phyloP scores from a whole-genome alignment of 1,140 invertebrate genomes.

The Euglossa dilemma region DNA sequence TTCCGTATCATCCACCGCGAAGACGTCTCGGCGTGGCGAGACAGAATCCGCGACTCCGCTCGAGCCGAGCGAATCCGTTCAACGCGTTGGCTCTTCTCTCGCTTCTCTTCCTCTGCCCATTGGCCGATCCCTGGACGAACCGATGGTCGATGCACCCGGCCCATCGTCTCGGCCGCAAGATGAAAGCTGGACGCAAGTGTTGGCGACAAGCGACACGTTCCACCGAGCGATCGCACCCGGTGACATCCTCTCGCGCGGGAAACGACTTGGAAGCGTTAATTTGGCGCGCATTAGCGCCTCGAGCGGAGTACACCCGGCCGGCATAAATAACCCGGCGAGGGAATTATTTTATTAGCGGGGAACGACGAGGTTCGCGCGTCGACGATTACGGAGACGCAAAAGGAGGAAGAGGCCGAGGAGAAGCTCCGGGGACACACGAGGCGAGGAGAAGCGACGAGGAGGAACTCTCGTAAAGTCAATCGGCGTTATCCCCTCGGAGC shows the following conservation, averaged over 20 bases:
- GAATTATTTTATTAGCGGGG: constrained; percentile 74
- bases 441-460: neutral
- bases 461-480: constrained; percentile 59
- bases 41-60: neutral
- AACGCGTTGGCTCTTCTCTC: neutral
- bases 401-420: neutral
- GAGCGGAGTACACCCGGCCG: neutral
- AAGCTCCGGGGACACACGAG: too few species aligned
- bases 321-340: constrained; percentile 71
- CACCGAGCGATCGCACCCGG: neutral
- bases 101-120: neutral
- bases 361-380: neutral
- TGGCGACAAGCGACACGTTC: constrained; percentile 35
- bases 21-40: neutral
- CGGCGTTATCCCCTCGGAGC: constrained; percentile 64
- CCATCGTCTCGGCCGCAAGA: neutral
- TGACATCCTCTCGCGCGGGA: neutral
- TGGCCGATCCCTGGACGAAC: neutral
- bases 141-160: neutral
- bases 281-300: constrained; percentile 31
- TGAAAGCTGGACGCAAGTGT: constrained; percentile 38
- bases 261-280: constrained; percentile 56
- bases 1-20: neutral
- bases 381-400: neutral
- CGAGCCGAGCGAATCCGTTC: neutral